Evolutionary conservation across 2,888 invertebrate genomes (phyloP).

Genomic region (Heliconius sara): DNA sequence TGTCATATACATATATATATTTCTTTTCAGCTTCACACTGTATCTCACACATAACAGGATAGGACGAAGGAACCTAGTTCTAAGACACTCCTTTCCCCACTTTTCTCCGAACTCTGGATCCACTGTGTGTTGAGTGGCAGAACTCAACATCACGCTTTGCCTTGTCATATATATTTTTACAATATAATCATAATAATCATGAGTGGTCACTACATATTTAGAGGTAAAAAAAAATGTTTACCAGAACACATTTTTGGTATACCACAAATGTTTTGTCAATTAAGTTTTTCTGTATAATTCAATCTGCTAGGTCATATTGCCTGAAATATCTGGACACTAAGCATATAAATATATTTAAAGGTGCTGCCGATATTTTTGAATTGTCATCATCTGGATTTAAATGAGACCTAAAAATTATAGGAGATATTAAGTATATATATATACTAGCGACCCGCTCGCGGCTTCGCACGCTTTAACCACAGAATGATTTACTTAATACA

Average conservation of each 20-base stretch:
- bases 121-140: too few relatives aligned
- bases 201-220: not conserved
- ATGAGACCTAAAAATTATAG: slow-evolving; percentile 64
- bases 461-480: too few relatives aligned
- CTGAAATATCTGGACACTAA: slow-evolving; percentile 89
- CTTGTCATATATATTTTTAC: not conserved
- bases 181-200: not conserved
- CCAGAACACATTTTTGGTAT: slow-evolving; percentile 17
- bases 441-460: too few relatives aligned
- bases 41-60: too few relatives aligned
- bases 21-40: too few relatives aligned
- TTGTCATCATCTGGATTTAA: slow-evolving; percentile 69
- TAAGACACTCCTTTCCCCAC: too few relatives aligned
- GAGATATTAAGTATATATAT: not conserved
- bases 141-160: too few relatives aligned
- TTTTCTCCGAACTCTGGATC: too few relatives aligned
- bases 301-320: slow-evolving; percentile 89
- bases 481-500: too few relatives aligned
- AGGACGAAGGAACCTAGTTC: too few relatives aligned
- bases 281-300: slow-evolving; percentile 4
- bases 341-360: slow-evolving; percentile 89
- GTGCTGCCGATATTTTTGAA: slow-evolving; percentile 68
- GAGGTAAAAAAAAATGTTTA: not conserved
- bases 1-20: not conserved
- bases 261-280: slow-evolving; percentile 14